A percentile compares a stretch with the other conserved stretches of the same genome.
phyloP scores from a whole-genome alignment of 2,797 vertebrate genomes.

The Phataginus tetradactyla region DNA sequence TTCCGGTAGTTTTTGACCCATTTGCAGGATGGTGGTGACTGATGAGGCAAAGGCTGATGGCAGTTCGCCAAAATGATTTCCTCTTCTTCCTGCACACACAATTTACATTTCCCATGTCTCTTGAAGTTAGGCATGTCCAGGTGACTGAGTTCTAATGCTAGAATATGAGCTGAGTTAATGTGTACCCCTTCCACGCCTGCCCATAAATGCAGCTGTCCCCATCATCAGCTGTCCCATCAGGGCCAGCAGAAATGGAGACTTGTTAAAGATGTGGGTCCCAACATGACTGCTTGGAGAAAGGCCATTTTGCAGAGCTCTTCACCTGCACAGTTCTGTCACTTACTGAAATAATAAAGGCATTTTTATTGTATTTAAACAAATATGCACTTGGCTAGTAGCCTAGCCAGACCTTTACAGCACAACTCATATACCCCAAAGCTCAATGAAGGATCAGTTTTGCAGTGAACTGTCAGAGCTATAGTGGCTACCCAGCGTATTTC shows the following conservation, averaged over 20 bases:
- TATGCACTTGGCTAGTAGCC: not conserved
- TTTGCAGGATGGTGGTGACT: not conserved
- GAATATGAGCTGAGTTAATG: not conserved
- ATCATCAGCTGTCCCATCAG: not conserved
- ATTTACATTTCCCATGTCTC: not conserved
- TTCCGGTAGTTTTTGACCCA: not conserved
- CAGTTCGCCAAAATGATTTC: not conserved
- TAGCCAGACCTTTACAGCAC: not conserved
- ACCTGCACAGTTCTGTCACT: not conserved
- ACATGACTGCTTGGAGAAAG: not conserved
- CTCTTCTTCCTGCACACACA: not conserved
- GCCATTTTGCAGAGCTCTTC: not conserved
- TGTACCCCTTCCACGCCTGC: not conserved
- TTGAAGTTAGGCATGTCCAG: not conserved
- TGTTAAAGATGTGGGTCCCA: not conserved
- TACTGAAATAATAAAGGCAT: not conserved
- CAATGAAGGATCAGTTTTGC: not conserved
- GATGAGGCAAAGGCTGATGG: not conserved
- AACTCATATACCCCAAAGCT: fast-evolving
- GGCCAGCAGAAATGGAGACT: not conserved
- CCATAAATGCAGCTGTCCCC: not conserved
- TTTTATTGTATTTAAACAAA: not conserved
- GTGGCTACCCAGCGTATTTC: not conserved
- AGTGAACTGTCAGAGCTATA: not conserved
- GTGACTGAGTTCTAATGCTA: not conserved